Evolutionary conservation across 2,888 invertebrate species (phyloP).

Genomic region (Resseliella maxima): DNA sequence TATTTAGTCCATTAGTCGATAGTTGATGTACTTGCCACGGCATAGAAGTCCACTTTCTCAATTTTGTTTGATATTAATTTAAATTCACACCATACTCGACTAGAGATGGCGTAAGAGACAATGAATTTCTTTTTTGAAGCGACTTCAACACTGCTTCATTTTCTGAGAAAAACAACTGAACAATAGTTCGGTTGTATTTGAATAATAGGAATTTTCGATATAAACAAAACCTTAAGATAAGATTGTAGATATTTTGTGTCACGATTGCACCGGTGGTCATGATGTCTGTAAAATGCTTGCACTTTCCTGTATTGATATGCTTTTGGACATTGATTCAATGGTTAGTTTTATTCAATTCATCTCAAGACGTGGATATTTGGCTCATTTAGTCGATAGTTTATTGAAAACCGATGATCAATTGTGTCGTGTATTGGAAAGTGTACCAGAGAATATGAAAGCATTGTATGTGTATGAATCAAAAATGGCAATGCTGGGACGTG

Average conservation of each 20-base stretch:
- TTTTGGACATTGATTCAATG: conserved; percentile 80
- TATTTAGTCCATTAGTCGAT: too few species aligned
- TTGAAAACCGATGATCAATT: conserved; percentile 79
- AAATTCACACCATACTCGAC: too few species aligned
- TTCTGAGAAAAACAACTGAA: too few species aligned
- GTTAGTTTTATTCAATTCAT: conserved; percentile 75
- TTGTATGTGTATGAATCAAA: conserved; percentile 90
- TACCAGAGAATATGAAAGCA: conserved; percentile 77
- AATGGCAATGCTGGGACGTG: conserved; percentile 80
- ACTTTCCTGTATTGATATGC: conserved; percentile 81
- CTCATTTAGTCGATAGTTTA: conserved; percentile 84
- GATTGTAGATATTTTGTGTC: conserved; percentile 82
- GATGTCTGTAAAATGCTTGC: conserved; percentile 92
- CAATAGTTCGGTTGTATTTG: too few species aligned
- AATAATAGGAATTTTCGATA: too few species aligned
- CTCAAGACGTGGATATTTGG: conserved; percentile 75
- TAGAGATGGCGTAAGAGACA: too few species aligned
- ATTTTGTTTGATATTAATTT: too few species aligned
- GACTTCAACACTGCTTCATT: too few species aligned
- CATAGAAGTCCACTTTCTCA: too few species aligned
- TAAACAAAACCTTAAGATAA: too few species aligned
- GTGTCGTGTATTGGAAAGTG: conserved; percentile 73
- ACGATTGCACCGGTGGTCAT: conserved; percentile 88
- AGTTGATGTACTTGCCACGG: too few species aligned
- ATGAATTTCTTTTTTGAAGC: too few species aligned